Base-by-base conservation (phyloP, 2,113 vertebrate genomes). In the Odobenus rosmarus region DNA sequence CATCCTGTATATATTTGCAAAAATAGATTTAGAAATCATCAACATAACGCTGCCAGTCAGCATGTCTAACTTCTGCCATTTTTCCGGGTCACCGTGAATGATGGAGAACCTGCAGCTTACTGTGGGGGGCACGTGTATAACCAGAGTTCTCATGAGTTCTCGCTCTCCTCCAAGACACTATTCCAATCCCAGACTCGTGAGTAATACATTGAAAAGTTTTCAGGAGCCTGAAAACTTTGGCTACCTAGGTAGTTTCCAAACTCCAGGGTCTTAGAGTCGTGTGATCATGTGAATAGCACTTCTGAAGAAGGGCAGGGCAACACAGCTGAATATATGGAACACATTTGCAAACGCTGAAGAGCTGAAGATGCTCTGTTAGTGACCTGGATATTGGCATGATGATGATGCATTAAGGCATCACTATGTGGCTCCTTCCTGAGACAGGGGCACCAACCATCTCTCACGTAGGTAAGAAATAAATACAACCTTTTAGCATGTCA, bases 11-110 rank as follows among this genome's bases (percentile, higher is more conserved):
- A 3, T 46, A n/a, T n/a, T 39, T 59, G 1, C 24, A 36, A 62
- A 81, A 5, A 28, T 67, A 55, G 31, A 61, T 89, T 76, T 33
- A 57, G 85, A 81, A 83, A 36, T 36, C 11, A 15, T 51, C 3
- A 2, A 1, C 28, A 5, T 15, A 1, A 1, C 7, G 18, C 31
- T 31, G 24, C 16, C 46, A 28, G 12, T 51, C n/a, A 69, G n/a
- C 26, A 18, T 23, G 19, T 76, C 5, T 46, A 14, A 36, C 19
- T 33, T 42, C 62, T 23, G 49, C 31, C 64, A 1, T 13, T 62
- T 61, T 24, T 71, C 57, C 23, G 49, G 62, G 74, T 19, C 21
- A 10, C n/a, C 0, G 0, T 33, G 85, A 84, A 51, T 4, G 18
- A 36, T 4, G 62, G 71, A 77, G 83, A 88, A 57, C 9, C 18